phyloP scores from a whole-genome alignment of 2,113 vertebrate species.

The Phoenicopterus ruber region DNA sequence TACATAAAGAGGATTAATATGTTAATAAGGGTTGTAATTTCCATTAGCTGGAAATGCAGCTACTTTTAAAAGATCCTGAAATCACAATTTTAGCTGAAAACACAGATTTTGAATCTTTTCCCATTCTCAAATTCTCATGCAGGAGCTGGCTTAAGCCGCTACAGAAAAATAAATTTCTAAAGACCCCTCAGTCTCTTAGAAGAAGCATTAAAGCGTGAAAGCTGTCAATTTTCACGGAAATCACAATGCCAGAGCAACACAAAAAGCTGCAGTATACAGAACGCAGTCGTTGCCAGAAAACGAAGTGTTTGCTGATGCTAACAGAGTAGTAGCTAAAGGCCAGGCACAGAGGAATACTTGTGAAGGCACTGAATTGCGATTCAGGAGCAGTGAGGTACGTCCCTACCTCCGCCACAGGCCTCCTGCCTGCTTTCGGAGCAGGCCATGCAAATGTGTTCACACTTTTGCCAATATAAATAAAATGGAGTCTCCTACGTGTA shows the following conservation, averaged over 20 bases:
- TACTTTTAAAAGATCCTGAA: neutral
- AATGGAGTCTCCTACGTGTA: neutral
- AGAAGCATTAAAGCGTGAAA: constrained; percentile 10
- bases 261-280: constrained; percentile 27
- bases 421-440: neutral
- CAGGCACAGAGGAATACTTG: constrained; percentile 18
- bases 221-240: constrained; percentile 44
- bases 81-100: neutral
- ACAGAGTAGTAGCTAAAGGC: constrained; percentile 4
- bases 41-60: neutral
- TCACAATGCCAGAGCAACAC: neutral
- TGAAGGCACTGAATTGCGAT: neutral
- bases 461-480: neutral
- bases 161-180: neutral
- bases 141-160: neutral
- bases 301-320: constrained; percentile 28
- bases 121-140: neutral
- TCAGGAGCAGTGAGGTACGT: neutral
- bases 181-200: neutral
- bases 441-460: neutral
- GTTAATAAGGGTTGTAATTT: neutral
- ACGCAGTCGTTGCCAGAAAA: neutral
- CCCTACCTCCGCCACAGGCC: neutral
- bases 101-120: neutral
- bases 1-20: neutral